Conservation (phyloP, 2,888 invertebrate genomes). For the Netelia virgata region DNA sequence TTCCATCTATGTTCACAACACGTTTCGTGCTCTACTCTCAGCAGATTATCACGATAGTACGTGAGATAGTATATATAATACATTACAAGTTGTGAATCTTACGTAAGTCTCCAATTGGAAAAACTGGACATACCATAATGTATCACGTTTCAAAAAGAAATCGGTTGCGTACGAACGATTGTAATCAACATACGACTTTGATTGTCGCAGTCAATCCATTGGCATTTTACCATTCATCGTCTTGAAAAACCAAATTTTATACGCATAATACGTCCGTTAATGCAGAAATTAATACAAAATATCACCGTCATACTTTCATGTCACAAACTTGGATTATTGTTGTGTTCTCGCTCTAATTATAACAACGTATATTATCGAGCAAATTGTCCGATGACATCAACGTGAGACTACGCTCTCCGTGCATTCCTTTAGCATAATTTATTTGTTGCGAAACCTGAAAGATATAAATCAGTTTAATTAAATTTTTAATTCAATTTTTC, state of each 20-base stretch:
- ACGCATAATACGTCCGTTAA: conserved; percentile 15
- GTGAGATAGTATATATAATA: conserved; percentile 15
- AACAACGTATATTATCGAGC: conserved; percentile 82
- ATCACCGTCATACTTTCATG: conserved; percentile 35
- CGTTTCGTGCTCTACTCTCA: conserved; percentile 5
- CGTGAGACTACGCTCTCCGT: conserved; percentile 93
- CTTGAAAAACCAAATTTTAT: not conserved
- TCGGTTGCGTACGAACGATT: not conserved
- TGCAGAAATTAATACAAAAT: conserved; percentile 52
- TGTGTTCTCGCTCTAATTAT: conserved; percentile 76
- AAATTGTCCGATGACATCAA: conserved; percentile 85
- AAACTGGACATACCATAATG: conserved; percentile 5
- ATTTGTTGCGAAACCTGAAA: conserved; percentile 91
- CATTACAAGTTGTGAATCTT: conserved; percentile 10
- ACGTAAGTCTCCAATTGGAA: conserved; percentile 11
- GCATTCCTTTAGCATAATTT: conserved; percentile 94
- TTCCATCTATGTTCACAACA: conserved; percentile 40
- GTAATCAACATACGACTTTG: not conserved
- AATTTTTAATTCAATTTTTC: too few species aligned
- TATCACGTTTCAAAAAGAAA: conserved; percentile 11
- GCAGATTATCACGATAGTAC: conserved; percentile 20
- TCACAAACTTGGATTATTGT: conserved; percentile 21
- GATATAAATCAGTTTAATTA: conserved; percentile 1
- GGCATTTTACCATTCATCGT: conserved; percentile 19
- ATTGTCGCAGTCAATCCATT: not conserved